Evolutionary conservation across 1,140 invertebrate species (phyloP), one percentile per base, ranked within the genome.

Genomic region (Oryctes rhinoceros): DNA sequence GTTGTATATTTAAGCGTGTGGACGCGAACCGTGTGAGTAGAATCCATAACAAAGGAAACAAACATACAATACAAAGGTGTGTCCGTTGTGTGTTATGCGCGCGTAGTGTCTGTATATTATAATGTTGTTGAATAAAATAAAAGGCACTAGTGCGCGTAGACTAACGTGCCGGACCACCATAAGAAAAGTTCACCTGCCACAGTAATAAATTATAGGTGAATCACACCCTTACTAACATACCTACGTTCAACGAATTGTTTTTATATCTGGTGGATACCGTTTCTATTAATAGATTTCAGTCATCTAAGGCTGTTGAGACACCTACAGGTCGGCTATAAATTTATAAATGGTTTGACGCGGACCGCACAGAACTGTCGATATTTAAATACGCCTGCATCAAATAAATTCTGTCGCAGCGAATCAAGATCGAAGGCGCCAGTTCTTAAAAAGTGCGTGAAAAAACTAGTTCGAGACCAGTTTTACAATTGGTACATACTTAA

Each of bases 41-140:
- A 76, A 76, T 76, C 75, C 75, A 76, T 76, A 76, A 76, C 75
- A 76, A 76, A 76, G 47, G 75, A 76, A 76, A 76, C 47, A 76
- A 76, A 76, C 47, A 76, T 76, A 76, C 75, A 76, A 76, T 76
- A 76, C 75, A 76, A 76, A 76, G 75, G 75, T 76, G 75, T 76
- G 75, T 48, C 75, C 5, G 39, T 47, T 76, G 35, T 49, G 75
- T 44, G 37, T 49, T 44, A 37, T 49, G 75, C 37, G 75, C 39
- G 65, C 65, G 65, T 71, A 13, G 65, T 71, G 65, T 71, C 65
- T 71, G 65, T 24, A 71, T 71, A 71, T 71, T 71, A 71, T 71
- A 71, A 71, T 71, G 65, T 71, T 59, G 53, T 59, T 71, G 65
- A 15, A 76, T 49, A 76, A 47, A 76, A 76, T 76, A 76, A 76